Evolutionary conservation across 1,140 invertebrate genomes (phyloP), one percentile per base, ranked within the genome.

Genomic region (Coptotermes formosanus): DNA sequence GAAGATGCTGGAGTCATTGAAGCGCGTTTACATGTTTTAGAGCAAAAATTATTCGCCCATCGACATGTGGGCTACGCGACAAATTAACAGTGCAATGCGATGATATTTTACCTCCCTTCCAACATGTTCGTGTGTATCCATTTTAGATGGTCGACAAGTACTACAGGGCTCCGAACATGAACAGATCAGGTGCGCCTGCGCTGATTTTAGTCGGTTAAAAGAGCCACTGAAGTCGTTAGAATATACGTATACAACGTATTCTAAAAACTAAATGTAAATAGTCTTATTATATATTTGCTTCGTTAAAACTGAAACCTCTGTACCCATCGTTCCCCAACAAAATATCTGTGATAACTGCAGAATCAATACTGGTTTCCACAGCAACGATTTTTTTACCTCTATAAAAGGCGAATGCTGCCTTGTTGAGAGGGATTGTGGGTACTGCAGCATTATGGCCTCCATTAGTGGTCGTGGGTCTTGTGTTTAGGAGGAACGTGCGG

Each of bases 311-410:
- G 12, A 64, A 12, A 23, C 16, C 4, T 64, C 19, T 64, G 25
- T 75, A 30, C n/a, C n/a, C 64, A 2, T 16, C 64, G 19, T 64
- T 21, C 16, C 12, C 19, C 59, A 12, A 75, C n/a, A 75, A 30
- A 8, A n/a, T 75, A 8, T 30, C 2, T 75, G 25, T 25, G 64
- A n/a, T 25, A 25, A 30, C 14, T 25, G 64, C n/a, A 43, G 6
- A 83, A 83, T 83, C 82, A 83, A 83, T 83, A 83, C 82, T 52
- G 48, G 82, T 83, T 45, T 83, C 82, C 82, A 83, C 82, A 83
- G 82, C 82, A 83, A 83, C 82, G 82, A 83, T 83, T 83, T 83
- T n/a, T 43, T 52, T 83, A 45, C 48, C 12, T 43, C 43, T 75
- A 75, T 75, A 75, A 75, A 75, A 75, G 64, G 64, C 14, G 64